A percentile compares a stretch with the other conserved stretches of the same genome.
Evolutionary conservation across 2,113 vertebrate species (phyloP).

Genomic region (Prinia subflava): DNA sequence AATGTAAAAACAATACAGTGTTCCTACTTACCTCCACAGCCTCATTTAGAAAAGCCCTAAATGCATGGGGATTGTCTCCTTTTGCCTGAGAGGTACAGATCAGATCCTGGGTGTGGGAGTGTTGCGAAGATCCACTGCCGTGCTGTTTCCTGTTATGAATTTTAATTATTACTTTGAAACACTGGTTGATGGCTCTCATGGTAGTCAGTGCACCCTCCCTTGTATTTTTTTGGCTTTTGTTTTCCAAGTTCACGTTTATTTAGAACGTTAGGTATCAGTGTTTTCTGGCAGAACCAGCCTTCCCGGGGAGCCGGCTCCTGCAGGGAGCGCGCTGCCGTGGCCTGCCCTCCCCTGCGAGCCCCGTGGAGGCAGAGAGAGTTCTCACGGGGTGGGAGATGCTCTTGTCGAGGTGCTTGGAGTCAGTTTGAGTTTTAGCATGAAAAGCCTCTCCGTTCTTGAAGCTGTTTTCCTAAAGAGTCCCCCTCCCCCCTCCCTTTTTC

Average conservation of each 20-base stretch:
- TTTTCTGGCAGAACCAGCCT: neutral
- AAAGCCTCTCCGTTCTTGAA: neutral
- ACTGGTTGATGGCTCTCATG: neutral
- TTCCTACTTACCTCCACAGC: neutral
- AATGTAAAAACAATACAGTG: neutral
- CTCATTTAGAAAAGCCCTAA: neutral
- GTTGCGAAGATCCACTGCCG: neutral
- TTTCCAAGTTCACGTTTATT: neutral
- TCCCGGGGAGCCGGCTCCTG: neutral
- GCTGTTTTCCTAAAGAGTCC: neutral
- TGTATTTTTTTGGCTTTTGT: neutral
- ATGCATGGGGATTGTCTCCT: neutral
- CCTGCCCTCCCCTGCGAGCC: neutral
- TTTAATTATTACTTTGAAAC: neutral
- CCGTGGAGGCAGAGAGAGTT: neutral
- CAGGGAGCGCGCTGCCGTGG: neutral
- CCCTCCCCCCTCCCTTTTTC: neutral
- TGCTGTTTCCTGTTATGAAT: neutral
- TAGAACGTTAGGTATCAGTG: fast-evolving
- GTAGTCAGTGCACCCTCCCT: neutral
- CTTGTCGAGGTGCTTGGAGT: neutral
- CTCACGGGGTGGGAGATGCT: neutral
- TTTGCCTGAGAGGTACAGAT: neutral
- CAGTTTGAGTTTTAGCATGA: neutral
- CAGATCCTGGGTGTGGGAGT: neutral